These are phyloP conservation scores for Drosophila dives DNA, from an alignment of 2,888 invertebrate species.

Conservation along the genomic window DNA sequence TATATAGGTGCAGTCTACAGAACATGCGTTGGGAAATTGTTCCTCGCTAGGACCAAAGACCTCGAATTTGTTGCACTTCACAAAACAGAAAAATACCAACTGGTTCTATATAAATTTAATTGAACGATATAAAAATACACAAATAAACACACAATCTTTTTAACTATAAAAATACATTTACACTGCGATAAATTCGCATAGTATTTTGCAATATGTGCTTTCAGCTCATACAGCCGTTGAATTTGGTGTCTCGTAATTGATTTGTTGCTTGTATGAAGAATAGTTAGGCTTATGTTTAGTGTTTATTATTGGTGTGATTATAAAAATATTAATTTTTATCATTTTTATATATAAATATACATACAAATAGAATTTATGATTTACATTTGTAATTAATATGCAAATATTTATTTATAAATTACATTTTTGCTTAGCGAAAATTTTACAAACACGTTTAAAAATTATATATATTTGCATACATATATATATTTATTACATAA, in stretches of 20 bases:
- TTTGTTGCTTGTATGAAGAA: slow-evolving; percentile 53
- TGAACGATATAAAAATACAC: slow-evolving; percentile 20
- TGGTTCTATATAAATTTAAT: slow-evolving; percentile 47
- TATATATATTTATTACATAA: not conserved
- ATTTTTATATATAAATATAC: slow-evolving; percentile 64
- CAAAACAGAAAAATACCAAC: slow-evolving; percentile 43
- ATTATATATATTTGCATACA: slow-evolving; percentile 14
- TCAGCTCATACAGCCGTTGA: slow-evolving; percentile 41
- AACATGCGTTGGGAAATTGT: slow-evolving; percentile 48
- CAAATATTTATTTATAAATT: slow-evolving; percentile 54
- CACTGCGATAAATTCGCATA: slow-evolving; percentile 48
- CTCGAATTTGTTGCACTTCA: slow-evolving; percentile 66
- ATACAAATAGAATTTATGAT: slow-evolving; percentile 47
- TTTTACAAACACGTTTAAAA: slow-evolving; percentile 35
- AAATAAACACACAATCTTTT: slow-evolving; percentile 22
- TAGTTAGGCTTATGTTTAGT: slow-evolving; percentile 68
- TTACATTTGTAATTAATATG: slow-evolving; percentile 45
- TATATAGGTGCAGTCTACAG: slow-evolving; percentile 21
- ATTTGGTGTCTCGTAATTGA: slow-evolving; percentile 54
- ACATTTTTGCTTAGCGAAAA: slow-evolving; percentile 76
- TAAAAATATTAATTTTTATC: slow-evolving; percentile 56
- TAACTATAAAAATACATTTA: slow-evolving; percentile 30
- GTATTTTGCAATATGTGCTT: slow-evolving; percentile 45
- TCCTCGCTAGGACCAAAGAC: slow-evolving; percentile 38
- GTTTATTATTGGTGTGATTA: slow-evolving; percentile 76